Conservation (phyloP, 2,797 vertebrate species). For the Petrocephalus schoutedeni region DNA sequence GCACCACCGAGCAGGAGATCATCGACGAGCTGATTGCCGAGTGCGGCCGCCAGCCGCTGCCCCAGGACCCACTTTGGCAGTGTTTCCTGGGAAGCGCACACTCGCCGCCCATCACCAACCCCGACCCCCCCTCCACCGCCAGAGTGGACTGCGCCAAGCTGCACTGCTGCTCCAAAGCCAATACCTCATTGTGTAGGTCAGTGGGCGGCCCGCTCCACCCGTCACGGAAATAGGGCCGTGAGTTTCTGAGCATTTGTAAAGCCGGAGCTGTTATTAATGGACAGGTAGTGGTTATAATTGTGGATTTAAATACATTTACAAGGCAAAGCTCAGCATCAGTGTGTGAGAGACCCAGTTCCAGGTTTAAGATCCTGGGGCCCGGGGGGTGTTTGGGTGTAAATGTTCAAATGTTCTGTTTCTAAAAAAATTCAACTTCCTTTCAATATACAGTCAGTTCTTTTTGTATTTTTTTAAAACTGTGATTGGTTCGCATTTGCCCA, state of each 20-base stretch:
- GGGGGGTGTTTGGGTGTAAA: not conserved
- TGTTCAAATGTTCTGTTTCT: not conserved
- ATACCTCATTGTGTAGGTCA: conserved; percentile 89
- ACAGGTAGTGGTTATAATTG: not conserved
- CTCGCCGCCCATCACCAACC: conserved; percentile 74
- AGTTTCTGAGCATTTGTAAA: not conserved
- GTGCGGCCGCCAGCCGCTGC: conserved; percentile 87
- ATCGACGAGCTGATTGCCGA: conserved; percentile 89
- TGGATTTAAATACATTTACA: not conserved
- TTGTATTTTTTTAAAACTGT: not conserved
- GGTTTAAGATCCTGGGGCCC: not conserved
- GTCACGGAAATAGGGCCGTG: not conserved
- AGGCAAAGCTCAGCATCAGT: not conserved
- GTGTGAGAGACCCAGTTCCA: not conserved
- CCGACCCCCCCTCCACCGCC: conserved; percentile 77
- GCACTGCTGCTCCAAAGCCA: conserved; percentile 96
- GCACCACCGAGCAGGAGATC: conserved; percentile 95
- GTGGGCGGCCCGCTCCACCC: conserved; percentile 25
- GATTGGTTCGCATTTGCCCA: not conserved
- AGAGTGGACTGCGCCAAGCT: conserved; percentile 94
- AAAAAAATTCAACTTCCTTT: not conserved
- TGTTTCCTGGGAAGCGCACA: conserved; percentile 89
- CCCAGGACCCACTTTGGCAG: conserved; percentile 97
- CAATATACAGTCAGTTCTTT: not conserved
- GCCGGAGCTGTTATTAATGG: not conserved